A percentile compares a stretch with the other conserved stretches of the same genome.
Evolutionary conservation across 2,888 invertebrate species (phyloP).

Genomic region (Taenaris catops): DNA sequence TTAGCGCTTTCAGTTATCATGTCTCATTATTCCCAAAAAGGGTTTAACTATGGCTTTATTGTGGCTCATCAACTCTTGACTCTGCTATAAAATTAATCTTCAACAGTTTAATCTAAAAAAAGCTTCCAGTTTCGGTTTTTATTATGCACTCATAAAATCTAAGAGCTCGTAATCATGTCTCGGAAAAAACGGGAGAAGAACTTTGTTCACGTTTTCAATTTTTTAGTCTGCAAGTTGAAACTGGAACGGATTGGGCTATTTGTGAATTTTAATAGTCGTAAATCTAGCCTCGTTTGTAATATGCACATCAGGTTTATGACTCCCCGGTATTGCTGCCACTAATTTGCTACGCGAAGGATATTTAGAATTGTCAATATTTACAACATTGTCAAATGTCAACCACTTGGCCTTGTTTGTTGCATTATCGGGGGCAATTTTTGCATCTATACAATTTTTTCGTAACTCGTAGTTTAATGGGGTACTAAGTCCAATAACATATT

Average conservation of each 20-base stretch:
- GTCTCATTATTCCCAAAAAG: conserved; percentile 27
- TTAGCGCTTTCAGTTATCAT: conserved; percentile 14
- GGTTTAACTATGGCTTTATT: conserved; percentile 42
- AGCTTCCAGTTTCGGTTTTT: conserved; percentile 57
- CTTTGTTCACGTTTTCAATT: conserved; percentile 43
- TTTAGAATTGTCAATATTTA: conserved; percentile 13
- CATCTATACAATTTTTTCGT: background rate
- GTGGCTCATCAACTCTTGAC: conserved; percentile 37
- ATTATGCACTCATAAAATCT: conserved; percentile 57
- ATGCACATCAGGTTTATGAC: conserved; percentile 24
- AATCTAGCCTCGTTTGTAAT: conserved; percentile 40
- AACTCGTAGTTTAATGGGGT: background rate
- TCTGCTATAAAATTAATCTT: conserved; percentile 49
- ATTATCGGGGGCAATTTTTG: background rate
- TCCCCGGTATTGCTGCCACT: conserved; percentile 9
- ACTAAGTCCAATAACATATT: too few relatives aligned
- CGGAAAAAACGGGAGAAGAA: conserved; percentile 27
- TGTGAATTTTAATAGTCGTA: conserved; percentile 48
- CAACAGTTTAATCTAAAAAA: conserved; percentile 52
- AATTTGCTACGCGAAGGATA: conserved; percentile 15
- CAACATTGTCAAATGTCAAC: conserved; percentile 9
- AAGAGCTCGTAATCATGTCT: conserved; percentile 52
- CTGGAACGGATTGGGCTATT: conserved; percentile 51
- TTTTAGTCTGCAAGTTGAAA: conserved; percentile 36
- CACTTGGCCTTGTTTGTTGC: background rate